A percentile compares a stretch with the other conserved stretches of the same genome.
Evolutionary conservation across 2,888 invertebrate species (phyloP).

Genomic region (Sinopyrophorus schimmeli): DNA sequence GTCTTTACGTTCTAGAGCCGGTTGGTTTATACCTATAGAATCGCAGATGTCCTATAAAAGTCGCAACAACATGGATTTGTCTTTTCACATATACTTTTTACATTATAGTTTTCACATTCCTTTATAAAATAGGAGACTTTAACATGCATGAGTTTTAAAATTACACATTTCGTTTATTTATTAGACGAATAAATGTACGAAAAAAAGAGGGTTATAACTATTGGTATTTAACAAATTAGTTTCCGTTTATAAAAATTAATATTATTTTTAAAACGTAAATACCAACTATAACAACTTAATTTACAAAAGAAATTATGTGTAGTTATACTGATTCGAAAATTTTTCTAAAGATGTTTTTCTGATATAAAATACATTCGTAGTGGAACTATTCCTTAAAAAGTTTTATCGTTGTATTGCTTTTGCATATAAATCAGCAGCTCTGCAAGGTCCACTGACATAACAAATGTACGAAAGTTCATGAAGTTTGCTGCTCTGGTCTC

Average conservation of each 20-base stretch:
- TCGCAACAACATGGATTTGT: constrained; percentile 52
- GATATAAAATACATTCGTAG: too few species aligned
- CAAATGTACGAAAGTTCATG: constrained; percentile 50
- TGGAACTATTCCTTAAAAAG: constrained; percentile 43
- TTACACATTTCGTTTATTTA: too few species aligned
- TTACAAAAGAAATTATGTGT: too few species aligned
- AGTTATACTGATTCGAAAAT: too few species aligned
- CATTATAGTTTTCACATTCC: constrained; percentile 40
- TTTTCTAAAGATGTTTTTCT: too few species aligned
- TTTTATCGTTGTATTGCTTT: constrained; percentile 49
- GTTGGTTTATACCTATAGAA: constrained; percentile 49
- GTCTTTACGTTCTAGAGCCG: constrained; percentile 46
- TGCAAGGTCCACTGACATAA: constrained; percentile 53
- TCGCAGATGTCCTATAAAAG: constrained; percentile 53
- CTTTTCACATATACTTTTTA: constrained; percentile 47
- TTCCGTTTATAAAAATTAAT: too few species aligned
- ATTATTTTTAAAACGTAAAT: too few species aligned
- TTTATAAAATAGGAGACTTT: constrained; percentile 23
- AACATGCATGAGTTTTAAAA: constrained; percentile 19
- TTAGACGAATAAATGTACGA: too few species aligned
- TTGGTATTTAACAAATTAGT: too few species aligned
- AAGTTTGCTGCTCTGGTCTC: constrained; percentile 38
- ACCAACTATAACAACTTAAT: too few species aligned
- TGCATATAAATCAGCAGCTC: constrained; percentile 50
- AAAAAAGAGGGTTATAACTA: too few species aligned